A percentile compares a stretch with the other conserved stretches of the same genome.
phyloP scores from a whole-genome alignment of 2,797 vertebrate species.

The Emys orbicularis region DNA sequence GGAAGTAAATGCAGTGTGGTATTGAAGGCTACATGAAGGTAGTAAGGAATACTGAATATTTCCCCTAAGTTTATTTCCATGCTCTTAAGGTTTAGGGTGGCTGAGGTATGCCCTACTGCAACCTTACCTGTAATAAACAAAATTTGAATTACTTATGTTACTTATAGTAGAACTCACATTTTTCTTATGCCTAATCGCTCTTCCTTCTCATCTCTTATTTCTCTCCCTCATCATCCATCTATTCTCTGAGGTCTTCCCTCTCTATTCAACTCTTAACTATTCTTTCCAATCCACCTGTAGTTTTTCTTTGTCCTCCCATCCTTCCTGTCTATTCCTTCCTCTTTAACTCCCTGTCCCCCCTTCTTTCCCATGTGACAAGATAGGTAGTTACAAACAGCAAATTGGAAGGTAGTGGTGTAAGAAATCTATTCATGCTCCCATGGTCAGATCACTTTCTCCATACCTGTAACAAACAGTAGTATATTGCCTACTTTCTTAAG shows the following conservation, averaged over 20 bases:
- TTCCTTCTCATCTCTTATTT: not conserved
- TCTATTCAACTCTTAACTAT: not conserved
- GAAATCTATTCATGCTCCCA: not conserved
- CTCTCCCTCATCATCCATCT: not conserved
- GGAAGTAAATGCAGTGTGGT: not conserved
- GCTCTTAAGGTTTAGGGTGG: constrained; percentile 3
- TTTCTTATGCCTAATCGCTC: not conserved
- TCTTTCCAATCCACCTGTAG: fast-evolving
- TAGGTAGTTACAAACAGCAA: too few relatives aligned
- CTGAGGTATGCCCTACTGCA: not conserved
- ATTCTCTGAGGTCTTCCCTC: not conserved
- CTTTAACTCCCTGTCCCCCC: not conserved
- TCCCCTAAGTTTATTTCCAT: not conserved
- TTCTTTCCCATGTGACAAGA: not conserved
- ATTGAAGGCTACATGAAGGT: not conserved
- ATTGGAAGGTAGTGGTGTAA: not conserved
- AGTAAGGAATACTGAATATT: not conserved
- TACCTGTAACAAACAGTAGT: not conserved
- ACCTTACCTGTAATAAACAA: not conserved
- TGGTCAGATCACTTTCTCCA: not conserved
- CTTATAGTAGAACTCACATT: not conserved
- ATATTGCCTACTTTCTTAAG: not conserved
- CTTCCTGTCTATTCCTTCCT: not conserved
- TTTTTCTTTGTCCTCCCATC: not conserved
- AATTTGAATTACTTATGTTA: not conserved